Conservation (phyloP, 2,797 vertebrate genomes). For the Dermochelys coriacea region DNA sequence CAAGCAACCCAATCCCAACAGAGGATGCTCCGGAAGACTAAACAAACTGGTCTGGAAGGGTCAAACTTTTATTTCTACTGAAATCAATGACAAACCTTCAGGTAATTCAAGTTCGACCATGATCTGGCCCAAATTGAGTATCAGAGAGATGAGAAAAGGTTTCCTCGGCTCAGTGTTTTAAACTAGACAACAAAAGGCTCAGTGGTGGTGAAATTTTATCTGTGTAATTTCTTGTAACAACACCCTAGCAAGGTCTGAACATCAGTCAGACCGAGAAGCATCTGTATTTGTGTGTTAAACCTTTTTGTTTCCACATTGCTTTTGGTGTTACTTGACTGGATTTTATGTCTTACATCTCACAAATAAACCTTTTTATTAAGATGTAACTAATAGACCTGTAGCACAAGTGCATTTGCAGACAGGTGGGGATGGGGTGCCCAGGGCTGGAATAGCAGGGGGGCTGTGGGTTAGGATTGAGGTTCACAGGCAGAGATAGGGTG, state of each 20-base stretch:
- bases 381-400: background rate
- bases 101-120: background rate
- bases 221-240: conserved; percentile 25
- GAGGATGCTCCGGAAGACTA: background rate
- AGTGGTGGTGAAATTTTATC: background rate
- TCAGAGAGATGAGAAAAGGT: background rate
- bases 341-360: background rate
- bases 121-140: background rate
- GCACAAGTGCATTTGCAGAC: background rate
- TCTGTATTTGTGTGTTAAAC: background rate
- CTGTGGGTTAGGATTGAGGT: background rate
- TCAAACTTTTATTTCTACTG: background rate
- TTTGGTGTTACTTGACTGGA: fast-evolving
- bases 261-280: background rate
- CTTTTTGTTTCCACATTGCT: background rate
- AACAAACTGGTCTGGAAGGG: background rate
- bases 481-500: background rate
- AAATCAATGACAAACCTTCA: background rate
- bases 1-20: background rate
- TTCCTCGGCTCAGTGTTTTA: background rate
- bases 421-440: too few relatives aligned
- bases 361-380: background rate
- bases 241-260: conserved; percentile 10
- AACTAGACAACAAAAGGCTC: background rate
- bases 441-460: background rate